Percentiles rank a stretch among this genome's conserved stretches.
Evolutionary conservation across 2,888 invertebrate genomes (phyloP).

Genomic region (Cerceris ruficornis): DNA sequence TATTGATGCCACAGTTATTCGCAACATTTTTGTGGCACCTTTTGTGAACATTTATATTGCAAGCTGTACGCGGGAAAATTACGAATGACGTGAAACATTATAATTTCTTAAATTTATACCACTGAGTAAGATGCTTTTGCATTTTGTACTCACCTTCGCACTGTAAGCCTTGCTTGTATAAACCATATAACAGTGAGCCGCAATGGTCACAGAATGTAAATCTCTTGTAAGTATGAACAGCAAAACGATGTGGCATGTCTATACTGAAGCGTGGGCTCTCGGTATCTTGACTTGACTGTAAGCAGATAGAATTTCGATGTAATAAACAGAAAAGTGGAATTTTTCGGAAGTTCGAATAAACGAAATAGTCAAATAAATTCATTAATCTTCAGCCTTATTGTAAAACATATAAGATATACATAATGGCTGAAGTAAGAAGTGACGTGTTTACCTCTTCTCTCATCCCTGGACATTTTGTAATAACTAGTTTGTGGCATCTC

Average conservation of each 20-base stretch:
- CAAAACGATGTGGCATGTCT: slow-evolving; percentile 98
- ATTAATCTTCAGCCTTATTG: background rate
- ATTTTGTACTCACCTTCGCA: slow-evolving; percentile 88
- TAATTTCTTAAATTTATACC: too few species aligned
- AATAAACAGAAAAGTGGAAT: slow-evolving; percentile 18
- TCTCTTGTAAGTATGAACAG: slow-evolving; percentile 97
- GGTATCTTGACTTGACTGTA: slow-evolving; percentile 84
- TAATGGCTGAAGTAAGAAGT: background rate
- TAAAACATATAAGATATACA: background rate
- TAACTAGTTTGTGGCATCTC: slow-evolving; percentile 97
- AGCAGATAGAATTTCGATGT: slow-evolving; percentile 51
- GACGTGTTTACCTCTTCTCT: slow-evolving; percentile 88
- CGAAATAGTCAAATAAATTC: background rate
- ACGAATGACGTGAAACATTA: background rate
- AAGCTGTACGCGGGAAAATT: slow-evolving; percentile 84
- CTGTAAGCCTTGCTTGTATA: slow-evolving; percentile 97
- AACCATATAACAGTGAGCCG: slow-evolving; percentile 97
- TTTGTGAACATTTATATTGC: slow-evolving; percentile 99
- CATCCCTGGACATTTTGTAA: slow-evolving; percentile 99
- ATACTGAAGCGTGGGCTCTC: slow-evolving; percentile 96
- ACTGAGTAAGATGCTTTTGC: too few species aligned
- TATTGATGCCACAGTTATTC: slow-evolving; percentile 99
- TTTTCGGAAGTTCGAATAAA: background rate
- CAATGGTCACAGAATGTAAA: slow-evolving; percentile 99
- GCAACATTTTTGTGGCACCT: slow-evolving; percentile 99